These are phyloP conservation scores for Sabellastarte sp. DNA, from an alignment of 2,888 invertebrate genomes.

Conservation along the genomic window DNA sequence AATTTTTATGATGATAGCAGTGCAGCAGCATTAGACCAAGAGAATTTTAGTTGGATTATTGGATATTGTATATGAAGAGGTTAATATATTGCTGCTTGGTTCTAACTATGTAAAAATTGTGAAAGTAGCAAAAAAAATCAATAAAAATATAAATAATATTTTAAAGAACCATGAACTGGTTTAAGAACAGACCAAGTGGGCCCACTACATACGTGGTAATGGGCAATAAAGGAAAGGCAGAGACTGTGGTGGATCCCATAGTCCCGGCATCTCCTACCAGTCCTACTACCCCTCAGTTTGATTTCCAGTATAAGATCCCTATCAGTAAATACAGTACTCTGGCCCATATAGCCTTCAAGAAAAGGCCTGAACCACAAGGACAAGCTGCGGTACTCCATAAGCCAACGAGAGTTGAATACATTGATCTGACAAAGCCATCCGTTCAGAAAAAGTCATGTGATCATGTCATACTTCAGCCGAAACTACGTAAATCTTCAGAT, in stretches of 20 bases:
- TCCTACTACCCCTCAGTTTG: background rate
- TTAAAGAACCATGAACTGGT: too few species aligned
- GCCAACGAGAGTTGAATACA: background rate
- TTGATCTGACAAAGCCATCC: background rate
- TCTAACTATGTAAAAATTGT: too few species aligned
- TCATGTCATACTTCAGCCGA: background rate
- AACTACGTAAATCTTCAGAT: background rate
- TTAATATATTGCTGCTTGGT: too few species aligned
- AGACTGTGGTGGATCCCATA: background rate
- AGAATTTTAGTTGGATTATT: too few species aligned
- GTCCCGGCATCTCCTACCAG: background rate
- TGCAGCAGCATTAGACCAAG: too few species aligned
- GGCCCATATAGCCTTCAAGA: slow-evolving; percentile 6
- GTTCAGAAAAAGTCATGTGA: background rate
- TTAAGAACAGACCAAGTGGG: too few species aligned
- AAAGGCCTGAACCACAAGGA: too few species aligned
- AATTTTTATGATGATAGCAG: too few species aligned
- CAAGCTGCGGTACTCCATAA: background rate
- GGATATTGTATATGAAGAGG: too few species aligned
- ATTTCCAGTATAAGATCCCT: slow-evolving; percentile 11
- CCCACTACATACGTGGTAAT: background rate
- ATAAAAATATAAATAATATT: too few species aligned
- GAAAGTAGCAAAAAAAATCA: too few species aligned
- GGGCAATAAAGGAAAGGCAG: background rate
- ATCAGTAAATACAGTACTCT: slow-evolving; percentile 14